These are phyloP conservation scores for Pyrocephalus nanus DNA, from an alignment of 2,797 vertebrate species.

Conservation along the genomic window DNA sequence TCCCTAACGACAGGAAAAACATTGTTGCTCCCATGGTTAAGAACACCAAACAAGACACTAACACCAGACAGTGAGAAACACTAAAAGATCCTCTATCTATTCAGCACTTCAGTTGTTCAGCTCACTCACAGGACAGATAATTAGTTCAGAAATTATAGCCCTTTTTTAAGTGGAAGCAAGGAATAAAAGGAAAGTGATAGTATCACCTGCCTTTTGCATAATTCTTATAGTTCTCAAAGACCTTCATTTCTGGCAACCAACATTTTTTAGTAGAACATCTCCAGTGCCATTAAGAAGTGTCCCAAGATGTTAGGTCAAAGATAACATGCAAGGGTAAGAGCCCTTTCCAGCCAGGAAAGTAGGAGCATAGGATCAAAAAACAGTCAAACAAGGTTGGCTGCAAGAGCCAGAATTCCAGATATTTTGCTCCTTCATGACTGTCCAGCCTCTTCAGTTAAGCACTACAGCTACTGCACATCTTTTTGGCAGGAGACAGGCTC, in stretches of 20 bases:
- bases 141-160: background rate
- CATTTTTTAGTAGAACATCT: background rate
- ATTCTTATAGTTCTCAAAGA: background rate
- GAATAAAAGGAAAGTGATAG: background rate
- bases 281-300: background rate
- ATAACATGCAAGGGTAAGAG: background rate
- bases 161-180: background rate
- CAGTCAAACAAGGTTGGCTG: background rate
- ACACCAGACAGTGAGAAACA: background rate
- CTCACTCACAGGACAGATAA: background rate
- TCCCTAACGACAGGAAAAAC: background rate
- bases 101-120: background rate
- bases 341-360: background rate
- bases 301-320: background rate
- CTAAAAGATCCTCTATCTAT: background rate
- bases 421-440: background rate
- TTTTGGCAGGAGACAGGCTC: background rate
- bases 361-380: background rate
- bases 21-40: background rate
- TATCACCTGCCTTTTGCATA: background rate
- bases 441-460: background rate
- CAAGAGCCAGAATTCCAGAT: background rate
- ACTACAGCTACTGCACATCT: background rate
- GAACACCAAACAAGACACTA: background rate
- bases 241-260: background rate